Evolutionary conservation across 1,140 invertebrate genomes (phyloP), one percentile per base, ranked within the genome.

Genomic region (Batillaria attramentaria): DNA sequence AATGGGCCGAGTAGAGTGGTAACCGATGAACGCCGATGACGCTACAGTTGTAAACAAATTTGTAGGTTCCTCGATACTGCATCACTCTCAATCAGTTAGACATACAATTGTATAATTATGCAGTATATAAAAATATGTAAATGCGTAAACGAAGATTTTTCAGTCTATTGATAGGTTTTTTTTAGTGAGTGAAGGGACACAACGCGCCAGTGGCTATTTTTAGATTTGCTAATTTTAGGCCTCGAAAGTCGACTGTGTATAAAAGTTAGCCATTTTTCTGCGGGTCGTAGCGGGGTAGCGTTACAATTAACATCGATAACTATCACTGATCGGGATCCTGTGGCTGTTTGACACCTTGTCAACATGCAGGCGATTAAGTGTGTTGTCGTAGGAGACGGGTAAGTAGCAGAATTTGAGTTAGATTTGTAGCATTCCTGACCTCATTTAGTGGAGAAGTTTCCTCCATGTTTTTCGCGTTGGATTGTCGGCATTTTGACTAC

Each of bases 321-420:
- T n/a, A 24, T n/a, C 20, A 75, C 24, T 28, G 35, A 62, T 75
- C 54, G 24, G 42, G 31, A 24, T 20, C 8, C 54, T 39, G 54
- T 62, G 73, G 28, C 54, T 24, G 68, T 8, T 70, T 39, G 68
- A 41, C 20, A 42, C 31, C 24, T 70, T 42, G n/a, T 4, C 46
- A 81, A 75, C 88, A 97, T 97, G 96, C 96, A 97, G 92, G 96
- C 96, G 75, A 97, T 97, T 89, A 97, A 98, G 92, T 97, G 97
- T 93, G 97, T 97, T 85, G 96, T 98, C 82, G 96, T 98, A 83
- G 96, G 96, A 80, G 97, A 97, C 91, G 96, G 96, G 87, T 89
- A 86, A 85, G 85, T 83, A 16, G 42, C 41, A 42, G 10, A 6
- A 37, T 70, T 41, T 41, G 18, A 70, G 5, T 42, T 41, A n/a